Conservation (phyloP, 2,797 vertebrate species). For the Podarcis lilfordi region DNA sequence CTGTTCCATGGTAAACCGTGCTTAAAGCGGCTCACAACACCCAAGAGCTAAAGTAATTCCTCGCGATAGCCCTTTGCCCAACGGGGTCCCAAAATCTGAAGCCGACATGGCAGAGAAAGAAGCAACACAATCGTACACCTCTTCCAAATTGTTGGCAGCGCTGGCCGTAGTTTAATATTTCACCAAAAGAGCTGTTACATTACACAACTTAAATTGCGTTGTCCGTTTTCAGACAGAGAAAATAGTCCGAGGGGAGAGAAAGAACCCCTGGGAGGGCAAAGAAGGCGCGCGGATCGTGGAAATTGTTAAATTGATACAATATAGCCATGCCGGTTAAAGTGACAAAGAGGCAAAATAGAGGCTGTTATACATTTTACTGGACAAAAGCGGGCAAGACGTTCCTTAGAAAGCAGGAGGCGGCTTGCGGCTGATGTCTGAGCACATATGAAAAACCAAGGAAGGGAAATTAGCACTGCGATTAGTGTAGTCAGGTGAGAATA, state of each 20-base stretch:
- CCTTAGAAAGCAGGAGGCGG: neutral
- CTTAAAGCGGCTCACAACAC: no score
- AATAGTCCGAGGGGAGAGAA: neutral
- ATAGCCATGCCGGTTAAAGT: neutral
- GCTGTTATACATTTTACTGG: neutral
- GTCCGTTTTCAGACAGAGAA: neutral
- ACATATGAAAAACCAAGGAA: neutral
- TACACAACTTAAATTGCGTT: neutral
- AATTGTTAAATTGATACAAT: neutral
- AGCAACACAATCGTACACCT: neutral
- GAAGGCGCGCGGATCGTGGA: neutral
- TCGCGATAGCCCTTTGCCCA: neutral
- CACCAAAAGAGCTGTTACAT: neutral
- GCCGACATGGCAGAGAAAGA: neutral
- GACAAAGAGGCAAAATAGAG: neutral
- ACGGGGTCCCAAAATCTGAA: neutral
- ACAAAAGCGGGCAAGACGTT: neutral
- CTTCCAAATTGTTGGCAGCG: neutral
- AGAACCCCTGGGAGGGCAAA: neutral
- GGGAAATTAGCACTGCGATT: conserved; percentile 23
- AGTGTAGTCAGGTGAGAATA: conserved; percentile 27
- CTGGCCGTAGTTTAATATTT: neutral
- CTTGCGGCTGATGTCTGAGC: neutral
- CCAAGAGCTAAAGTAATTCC: no score
- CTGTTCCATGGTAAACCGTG: no score